These are phyloP conservation scores for Picus viridis DNA, from an alignment of 2,797 vertebrate genomes.

Conservation along the genomic window DNA sequence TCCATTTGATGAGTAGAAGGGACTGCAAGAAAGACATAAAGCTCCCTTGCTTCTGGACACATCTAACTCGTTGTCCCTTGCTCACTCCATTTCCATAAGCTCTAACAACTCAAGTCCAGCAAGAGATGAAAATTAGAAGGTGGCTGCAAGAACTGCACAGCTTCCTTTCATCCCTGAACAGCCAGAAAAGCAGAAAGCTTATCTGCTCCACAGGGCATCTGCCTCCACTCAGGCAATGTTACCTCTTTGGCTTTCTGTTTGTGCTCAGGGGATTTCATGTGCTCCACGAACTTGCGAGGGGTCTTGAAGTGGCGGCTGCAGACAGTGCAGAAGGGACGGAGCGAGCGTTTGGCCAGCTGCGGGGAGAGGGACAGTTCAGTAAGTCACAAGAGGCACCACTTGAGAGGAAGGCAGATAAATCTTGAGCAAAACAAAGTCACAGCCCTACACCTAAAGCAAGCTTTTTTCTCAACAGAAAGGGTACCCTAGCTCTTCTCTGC, in stretches of 20 bases:
- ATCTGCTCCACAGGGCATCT: not conserved
- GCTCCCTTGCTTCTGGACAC: not conserved
- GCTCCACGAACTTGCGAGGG: conserved; percentile 92
- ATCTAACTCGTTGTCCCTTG: not conserved
- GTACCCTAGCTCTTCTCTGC: not conserved
- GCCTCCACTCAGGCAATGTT: not conserved
- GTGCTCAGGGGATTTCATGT: conserved; percentile 91
- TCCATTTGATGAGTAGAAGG: not conserved
- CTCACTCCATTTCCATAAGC: not conserved
- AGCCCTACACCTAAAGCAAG: not conserved
- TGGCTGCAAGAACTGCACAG: not conserved
- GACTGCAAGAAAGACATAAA: not conserved
- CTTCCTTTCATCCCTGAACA: not conserved
- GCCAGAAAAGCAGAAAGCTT: not conserved
- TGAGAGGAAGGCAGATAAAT: not conserved
- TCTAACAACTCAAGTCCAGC: not conserved
- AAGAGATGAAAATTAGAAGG: not conserved
- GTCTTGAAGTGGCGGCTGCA: conserved; percentile 93
- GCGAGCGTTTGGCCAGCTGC: conserved; percentile 86
- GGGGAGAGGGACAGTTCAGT: not conserved
- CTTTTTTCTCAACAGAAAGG: not conserved
- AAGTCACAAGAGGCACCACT: not conserved
- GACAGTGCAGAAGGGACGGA: conserved; percentile 89
- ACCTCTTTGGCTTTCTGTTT: conserved; percentile 89
- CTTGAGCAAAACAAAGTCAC: not conserved